Base-by-base conservation (phyloP, 1,140 invertebrate genomes). In the Argopecten irradians region DNA sequence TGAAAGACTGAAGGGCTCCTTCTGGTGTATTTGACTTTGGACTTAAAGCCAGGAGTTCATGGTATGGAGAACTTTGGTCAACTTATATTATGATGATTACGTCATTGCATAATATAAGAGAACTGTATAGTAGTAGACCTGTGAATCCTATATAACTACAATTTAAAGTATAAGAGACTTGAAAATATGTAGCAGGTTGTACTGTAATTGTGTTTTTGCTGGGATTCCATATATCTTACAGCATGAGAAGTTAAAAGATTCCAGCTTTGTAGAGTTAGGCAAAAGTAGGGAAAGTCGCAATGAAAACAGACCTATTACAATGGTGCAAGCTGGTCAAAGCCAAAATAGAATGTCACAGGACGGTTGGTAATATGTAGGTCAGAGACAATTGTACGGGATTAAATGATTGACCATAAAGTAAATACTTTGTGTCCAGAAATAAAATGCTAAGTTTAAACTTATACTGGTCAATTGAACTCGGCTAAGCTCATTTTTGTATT, bases 371-470 rank as follows among this genome's bases (percentile, higher is more conserved):
- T 28, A 28, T n/a, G n/a, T 71, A 71, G 55, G 55, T 71, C 55
- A 71, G 1, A 71, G 28, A 11, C n/a, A 1, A 71, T 28, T 19
- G 43, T 46, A 46, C 14, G 9, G 28, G 55, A 8, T 71, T 71
- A 28, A 71, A 71, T n/a, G 22, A 5, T 71, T 28, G 55, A 28
- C 22, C 55, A 28, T 71, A 28, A 71, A n/a, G 55, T 71, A 28
- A 71, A 71, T 71, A 71, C 55, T 71, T 71, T 71, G 14, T 16
- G 55, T 71, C 55, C 55, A 71, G n/a, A n/a, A n/a, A n/a, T 71
- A 71, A 71, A 71, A 71, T 11, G n/a, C 55, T 0, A n/a, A 28
- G 22, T 28, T n/a, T 71, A 71, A 28, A 71, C 55, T 71, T 5
- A 19, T n/a, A 5, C n/a, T 16, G n/a, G n/a, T 71, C 22, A 71